These are phyloP conservation scores for Cheilinus undulatus DNA, from an alignment of 2,113 vertebrate species.

Conservation along the genomic window DNA sequence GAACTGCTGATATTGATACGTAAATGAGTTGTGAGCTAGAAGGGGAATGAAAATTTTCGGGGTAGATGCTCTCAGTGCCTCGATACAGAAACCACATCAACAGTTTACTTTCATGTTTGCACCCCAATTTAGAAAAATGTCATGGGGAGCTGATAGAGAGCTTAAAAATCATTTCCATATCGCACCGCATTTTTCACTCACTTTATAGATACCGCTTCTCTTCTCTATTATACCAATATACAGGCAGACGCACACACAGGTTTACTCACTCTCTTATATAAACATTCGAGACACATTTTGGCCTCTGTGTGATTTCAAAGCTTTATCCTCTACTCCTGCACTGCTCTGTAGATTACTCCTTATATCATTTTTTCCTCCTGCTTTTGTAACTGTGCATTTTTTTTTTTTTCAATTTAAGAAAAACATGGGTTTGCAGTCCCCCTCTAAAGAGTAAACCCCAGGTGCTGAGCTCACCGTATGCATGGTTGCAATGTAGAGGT, in stretches of 20 bases:
- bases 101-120: conserved; percentile 46
- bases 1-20: conserved; percentile 14
- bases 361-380: background rate
- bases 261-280: background rate
- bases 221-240: conserved; percentile 17
- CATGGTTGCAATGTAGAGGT: too few species aligned
- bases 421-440: background rate
- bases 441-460: too few species aligned
- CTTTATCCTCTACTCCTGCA: conserved; percentile 15
- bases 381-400: background rate
- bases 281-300: background rate
- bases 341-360: conserved; percentile 26
- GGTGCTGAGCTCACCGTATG: too few species aligned
- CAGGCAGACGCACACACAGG: background rate
- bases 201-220: conserved; percentile 17
- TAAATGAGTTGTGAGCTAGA: conserved; percentile 28
- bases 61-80: conserved; percentile 14
- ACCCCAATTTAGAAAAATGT: conserved; percentile 27
- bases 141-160: conserved; percentile 34
- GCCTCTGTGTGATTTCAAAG: background rate
- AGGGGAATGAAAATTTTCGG: background rate
- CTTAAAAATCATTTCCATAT: conserved; percentile 31
- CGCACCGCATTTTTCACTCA: conserved; percentile 8
- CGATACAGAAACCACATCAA: conserved; percentile 17
- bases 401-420: background rate